Conservation (phyloP, 2,797 vertebrate genomes). For the Anas flavirostris region DNA sequence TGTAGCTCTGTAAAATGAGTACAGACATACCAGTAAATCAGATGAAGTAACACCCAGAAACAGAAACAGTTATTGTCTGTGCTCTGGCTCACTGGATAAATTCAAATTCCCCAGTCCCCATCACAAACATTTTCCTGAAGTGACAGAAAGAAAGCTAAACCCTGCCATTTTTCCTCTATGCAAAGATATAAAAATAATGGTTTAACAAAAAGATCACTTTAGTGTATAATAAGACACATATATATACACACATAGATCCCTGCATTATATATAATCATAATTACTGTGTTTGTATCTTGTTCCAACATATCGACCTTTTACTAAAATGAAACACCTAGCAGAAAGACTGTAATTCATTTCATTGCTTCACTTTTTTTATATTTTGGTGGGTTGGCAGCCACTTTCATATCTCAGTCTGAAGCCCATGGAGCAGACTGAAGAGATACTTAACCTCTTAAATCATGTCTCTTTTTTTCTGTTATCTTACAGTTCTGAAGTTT, state of each 20-base stretch:
- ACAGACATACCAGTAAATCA: not conserved
- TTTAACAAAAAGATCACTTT: not conserved
- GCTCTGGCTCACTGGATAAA: not conserved
- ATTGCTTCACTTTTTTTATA: not conserved
- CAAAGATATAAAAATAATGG: not conserved
- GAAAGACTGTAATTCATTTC: not conserved
- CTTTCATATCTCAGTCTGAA: not conserved
- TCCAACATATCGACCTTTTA: not conserved
- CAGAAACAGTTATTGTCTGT: not conserved
- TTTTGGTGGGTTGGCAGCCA: not conserved
- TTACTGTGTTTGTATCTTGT: not conserved
- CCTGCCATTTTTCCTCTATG: not conserved
- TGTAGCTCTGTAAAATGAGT: not conserved
- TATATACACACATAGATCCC: not conserved
- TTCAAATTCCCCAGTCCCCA: rapidly evolving
- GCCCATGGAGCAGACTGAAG: not conserved
- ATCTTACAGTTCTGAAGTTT: not conserved
- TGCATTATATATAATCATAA: not conserved
- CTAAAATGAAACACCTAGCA: slow-evolving; percentile 14
- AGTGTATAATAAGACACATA: not conserved
- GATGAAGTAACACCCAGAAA: not conserved
- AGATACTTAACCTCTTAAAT: slow-evolving; percentile 40
- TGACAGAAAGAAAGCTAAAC: not conserved
- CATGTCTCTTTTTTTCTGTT: slow-evolving; percentile 20
- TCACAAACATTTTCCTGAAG: not conserved